Conservation (phyloP, 2,113 vertebrate species). For the Montifringilla adamsi region DNA sequence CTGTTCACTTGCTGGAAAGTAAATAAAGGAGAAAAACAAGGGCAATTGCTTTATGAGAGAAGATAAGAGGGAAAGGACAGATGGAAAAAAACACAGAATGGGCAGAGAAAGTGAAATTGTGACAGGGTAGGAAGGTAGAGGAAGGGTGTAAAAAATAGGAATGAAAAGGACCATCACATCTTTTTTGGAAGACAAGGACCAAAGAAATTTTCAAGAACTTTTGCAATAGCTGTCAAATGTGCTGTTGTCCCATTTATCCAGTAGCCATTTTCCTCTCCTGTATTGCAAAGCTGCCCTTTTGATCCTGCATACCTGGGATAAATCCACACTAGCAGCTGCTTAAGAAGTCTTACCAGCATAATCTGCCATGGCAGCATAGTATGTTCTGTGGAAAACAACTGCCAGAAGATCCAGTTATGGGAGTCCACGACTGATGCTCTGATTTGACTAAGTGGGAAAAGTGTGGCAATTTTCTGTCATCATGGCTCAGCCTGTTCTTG, state of each 20-base stretch:
- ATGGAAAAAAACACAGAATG: not conserved
- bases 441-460: not conserved
- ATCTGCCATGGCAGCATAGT: not conserved
- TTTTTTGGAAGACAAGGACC: not conserved
- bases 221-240: not conserved
- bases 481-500: not conserved
- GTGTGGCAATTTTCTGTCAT: not conserved
- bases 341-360: not conserved
- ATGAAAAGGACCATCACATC: not conserved
- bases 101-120: not conserved
- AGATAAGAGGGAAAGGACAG: not conserved
- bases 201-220: not conserved
- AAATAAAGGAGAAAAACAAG: constrained; percentile 25
- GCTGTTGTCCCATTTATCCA: not conserved
- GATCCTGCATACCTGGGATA: not conserved
- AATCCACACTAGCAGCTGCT: not conserved
- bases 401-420: not conserved
- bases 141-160: not conserved
- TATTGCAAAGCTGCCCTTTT: not conserved
- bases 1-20: not conserved
- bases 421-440: not conserved
- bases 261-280: not conserved
- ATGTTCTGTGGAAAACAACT: not conserved
- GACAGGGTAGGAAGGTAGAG: not conserved
- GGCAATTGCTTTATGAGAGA: not conserved